phyloP scores from a whole-genome alignment of 2,888 invertebrate genomes.

The Limnephilus marmoratus region DNA sequence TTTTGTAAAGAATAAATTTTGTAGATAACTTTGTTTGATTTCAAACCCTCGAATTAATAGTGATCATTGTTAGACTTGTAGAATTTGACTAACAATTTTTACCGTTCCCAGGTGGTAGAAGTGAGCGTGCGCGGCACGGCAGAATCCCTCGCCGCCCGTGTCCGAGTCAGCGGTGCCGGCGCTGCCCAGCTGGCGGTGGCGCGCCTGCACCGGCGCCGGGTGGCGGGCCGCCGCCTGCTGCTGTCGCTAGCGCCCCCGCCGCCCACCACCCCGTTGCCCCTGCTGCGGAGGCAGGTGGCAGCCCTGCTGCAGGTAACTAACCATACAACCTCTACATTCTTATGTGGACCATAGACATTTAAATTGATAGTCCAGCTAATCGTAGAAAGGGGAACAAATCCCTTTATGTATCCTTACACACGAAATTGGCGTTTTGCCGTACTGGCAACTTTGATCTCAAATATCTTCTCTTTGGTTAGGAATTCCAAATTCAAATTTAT shows the following conservation, averaged over 20 bases:
- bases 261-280: conserved; percentile 80
- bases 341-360: too few species aligned
- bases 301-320: conserved; percentile 82
- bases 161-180: conserved; percentile 83
- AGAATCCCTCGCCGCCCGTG: conserved; percentile 80
- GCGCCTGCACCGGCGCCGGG: conserved; percentile 88
- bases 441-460: too few species aligned
- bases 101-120: conserved; percentile 60
- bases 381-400: too few species aligned
- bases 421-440: too few species aligned
- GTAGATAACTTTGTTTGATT: too few species aligned
- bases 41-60: too few species aligned
- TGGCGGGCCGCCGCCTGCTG: conserved; percentile 88
- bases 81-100: background rate
- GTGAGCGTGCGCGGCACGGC: conserved; percentile 72
- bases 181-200: conserved; percentile 88
- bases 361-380: too few species aligned
- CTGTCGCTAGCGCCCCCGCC: conserved; percentile 83
- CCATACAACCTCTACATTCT: background rate
- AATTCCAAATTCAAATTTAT: too few species aligned
- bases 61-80: background rate
- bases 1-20: too few species aligned
- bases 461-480: too few species aligned
- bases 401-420: too few species aligned
- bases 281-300: conserved; percentile 83